phyloP scores from a whole-genome alignment of 2,113 vertebrate genomes.

The rat (Rattus norvegicus) region DNA sequence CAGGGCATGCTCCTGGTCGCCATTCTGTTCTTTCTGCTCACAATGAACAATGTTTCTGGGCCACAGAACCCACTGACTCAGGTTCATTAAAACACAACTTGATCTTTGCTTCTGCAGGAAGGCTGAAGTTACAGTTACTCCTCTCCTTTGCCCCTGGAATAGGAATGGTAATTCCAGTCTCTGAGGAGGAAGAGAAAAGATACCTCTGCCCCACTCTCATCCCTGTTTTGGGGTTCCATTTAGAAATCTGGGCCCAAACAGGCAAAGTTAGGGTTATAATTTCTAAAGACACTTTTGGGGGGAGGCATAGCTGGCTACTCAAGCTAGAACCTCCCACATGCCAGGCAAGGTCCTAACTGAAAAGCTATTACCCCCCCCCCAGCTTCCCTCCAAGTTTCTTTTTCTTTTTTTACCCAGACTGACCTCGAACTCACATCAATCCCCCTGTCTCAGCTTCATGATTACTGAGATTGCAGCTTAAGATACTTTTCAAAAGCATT shows the following conservation, averaged over 20 bases:
- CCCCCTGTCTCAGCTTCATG: not conserved
- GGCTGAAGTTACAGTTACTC: fast-evolving
- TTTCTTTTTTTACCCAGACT: not conserved
- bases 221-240: not conserved
- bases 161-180: not conserved
- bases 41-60: not conserved
- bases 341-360: not conserved
- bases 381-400: not conserved
- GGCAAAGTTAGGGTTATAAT: no score
- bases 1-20: fast-evolving
- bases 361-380: not conserved
- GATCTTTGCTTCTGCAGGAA: not conserved
- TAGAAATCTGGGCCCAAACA: not conserved
- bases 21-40: no score
- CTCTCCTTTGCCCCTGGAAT: not conserved
- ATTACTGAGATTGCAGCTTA: not conserved
- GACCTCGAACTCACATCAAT: not conserved
- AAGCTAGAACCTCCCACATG: not conserved
- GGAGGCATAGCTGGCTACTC: not conserved
- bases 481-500: not conserved
- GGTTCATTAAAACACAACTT: not conserved
- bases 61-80: not conserved
- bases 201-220: fast-evolving
- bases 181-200: not conserved
- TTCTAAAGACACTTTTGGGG: not conserved